Conservation (phyloP, 2,888 invertebrate genomes). For the Myopa tessellatipennis region DNA sequence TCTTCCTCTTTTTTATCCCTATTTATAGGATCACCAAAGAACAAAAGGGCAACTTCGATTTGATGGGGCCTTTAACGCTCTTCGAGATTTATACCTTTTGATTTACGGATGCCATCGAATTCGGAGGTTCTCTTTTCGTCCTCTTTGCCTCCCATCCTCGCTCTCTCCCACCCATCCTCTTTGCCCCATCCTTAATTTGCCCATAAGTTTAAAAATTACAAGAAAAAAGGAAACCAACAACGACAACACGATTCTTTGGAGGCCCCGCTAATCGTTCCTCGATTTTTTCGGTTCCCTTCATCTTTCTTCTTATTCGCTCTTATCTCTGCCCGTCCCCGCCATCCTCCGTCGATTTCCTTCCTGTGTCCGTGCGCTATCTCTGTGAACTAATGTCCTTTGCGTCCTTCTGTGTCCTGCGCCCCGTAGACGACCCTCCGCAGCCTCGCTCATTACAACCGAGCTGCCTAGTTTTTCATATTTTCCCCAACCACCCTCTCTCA, state of each 20-base stretch:
- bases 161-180: background rate
- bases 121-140: background rate
- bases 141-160: constrained; percentile 1
- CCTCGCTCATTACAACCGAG: background rate
- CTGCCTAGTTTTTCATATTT: background rate
- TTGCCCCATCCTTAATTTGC: background rate
- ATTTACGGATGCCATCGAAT: no score
- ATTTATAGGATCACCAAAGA: no score
- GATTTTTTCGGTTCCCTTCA: background rate
- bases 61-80: no score
- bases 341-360: background rate
- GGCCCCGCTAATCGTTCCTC: background rate
- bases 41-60: no score
- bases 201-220: background rate
- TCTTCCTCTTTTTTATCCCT: constrained; percentile 15
- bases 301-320: background rate
- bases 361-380: constrained; percentile 2
- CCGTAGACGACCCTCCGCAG: background rate
- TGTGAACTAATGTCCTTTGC: constrained; percentile 11
- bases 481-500: no score
- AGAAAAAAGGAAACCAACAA: background rate
- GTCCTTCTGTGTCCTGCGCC: background rate
- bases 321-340: background rate
- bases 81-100: no score
- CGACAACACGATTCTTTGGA: background rate